Evolutionary conservation across 1,140 invertebrate genomes (phyloP).

Genomic region (Nasonia longicornis): DNA sequence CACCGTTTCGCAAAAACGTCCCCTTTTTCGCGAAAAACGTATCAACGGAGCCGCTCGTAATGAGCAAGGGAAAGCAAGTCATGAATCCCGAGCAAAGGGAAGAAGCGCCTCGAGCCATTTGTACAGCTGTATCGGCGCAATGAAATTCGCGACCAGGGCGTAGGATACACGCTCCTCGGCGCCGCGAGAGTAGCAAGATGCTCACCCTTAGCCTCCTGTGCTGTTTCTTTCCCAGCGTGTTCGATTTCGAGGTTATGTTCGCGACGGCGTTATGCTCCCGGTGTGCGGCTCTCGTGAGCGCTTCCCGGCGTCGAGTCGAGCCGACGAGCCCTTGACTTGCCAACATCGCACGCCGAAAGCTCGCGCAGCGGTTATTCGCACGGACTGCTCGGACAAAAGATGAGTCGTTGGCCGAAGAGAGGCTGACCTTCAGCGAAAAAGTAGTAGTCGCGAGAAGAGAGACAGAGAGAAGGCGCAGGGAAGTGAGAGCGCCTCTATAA

Average conservation of each 20-base stretch:
- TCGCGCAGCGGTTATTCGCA: background rate
- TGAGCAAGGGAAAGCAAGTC: constrained; percentile 17
- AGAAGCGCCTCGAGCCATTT: constrained; percentile 19
- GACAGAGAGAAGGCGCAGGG: constrained; percentile 13
- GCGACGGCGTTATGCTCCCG: constrained; percentile 33
- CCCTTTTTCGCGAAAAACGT: background rate
- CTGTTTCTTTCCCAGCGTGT: background rate
- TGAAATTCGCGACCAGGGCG: constrained; percentile 12
- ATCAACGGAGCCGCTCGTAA: background rate
- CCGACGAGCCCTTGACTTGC: background rate
- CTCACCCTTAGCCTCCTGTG: background rate
- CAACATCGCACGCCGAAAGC: background rate
- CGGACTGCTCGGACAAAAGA: background rate
- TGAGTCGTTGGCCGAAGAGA: constrained; percentile 42
- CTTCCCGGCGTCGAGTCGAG: background rate
- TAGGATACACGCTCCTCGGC: background rate
- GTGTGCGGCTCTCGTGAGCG: constrained; percentile 17
- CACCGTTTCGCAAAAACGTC: background rate
- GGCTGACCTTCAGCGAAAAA: constrained; percentile 54
- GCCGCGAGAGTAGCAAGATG: background rate
- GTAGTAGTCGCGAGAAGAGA: background rate
- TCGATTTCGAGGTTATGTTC: constrained; percentile 43
- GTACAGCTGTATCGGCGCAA: background rate
- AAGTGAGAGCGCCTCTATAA: constrained; percentile 56
- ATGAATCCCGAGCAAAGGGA: constrained; percentile 3